phyloP scores from a whole-genome alignment of 2,797 vertebrate genomes.

The Coccyzus lansbergi region DNA sequence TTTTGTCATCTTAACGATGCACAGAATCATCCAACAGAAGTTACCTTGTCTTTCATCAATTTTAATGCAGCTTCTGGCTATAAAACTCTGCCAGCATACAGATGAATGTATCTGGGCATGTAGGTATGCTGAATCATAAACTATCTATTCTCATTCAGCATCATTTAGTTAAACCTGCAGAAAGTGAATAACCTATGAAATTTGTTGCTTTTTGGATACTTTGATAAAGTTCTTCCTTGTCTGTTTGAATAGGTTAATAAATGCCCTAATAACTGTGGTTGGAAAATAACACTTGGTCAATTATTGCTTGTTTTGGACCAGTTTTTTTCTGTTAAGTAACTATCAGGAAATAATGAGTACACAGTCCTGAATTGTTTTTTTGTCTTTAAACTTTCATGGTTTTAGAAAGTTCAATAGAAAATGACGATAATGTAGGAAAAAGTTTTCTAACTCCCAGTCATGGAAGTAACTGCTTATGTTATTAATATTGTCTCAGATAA shows the following conservation, averaged over 20 bases:
- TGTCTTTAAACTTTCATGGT: neutral
- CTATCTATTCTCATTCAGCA: constrained; percentile 48
- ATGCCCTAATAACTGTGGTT: neutral
- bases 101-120: constrained; percentile 64
- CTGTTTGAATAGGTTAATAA: neutral
- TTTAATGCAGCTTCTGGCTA: constrained; percentile 49
- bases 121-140: constrained; percentile 47
- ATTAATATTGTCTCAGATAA: neutral
- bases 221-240: neutral
- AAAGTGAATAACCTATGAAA: constrained; percentile 32
- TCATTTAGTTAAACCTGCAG: constrained; percentile 32
- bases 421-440: neutral
- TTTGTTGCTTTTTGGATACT: constrained; percentile 17
- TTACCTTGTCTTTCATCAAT: constrained; percentile 25
- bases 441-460: neutral
- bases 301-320: neutral
- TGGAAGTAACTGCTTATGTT: neutral
- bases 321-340: neutral
- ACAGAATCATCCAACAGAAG: neutral
- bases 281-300: neutral
- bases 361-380: neutral
- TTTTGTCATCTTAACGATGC: constrained; percentile 14
- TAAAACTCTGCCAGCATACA: constrained; percentile 56
- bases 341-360: neutral
- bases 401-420: neutral